Base-by-base conservation (phyloP, 2,888 invertebrate genomes). In the Furcula furcula region DNA sequence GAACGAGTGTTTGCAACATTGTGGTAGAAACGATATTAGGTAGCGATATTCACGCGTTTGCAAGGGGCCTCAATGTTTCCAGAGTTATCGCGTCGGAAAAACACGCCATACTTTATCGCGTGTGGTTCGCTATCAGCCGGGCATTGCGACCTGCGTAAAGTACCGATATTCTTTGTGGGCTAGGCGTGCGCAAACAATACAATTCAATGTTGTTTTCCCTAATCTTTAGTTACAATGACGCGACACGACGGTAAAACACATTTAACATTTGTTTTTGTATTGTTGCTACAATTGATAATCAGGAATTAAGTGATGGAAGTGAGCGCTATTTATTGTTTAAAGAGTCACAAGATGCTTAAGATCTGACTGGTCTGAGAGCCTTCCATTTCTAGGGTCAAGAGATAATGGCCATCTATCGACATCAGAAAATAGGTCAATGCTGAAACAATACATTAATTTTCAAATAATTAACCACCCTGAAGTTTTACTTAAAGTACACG, bases 11-110 rank as follows among this genome's bases (percentile, higher is more conserved):
- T 47, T 46, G 33, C 44, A 33, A 35, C 42, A 38, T 49, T 45
- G 37, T 31, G 30, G 43, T 37, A 44, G 32, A 30, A 45, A 38
- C n/a, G n/a, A n/a, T n/a, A n/a, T n/a, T n/a, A n/a, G n/a, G n/a
- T n/a, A n/a, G n/a, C n/a, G n/a, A n/a, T n/a, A n/a, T 40, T 39
- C 12, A 38, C 39, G 29, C 49, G 39, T 47, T 35, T 46, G 46
- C 52, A 44, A 60, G 65, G 62, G 70, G 69, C 70, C 72, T 57
- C 67, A 51, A 52, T 61, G 64, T 72, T 77, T 75, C 74, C 66
- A 47, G 64, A 76, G 73, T 76, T 82, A 84, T 83, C 80, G 69
- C 67, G 51, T 68, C 72, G 76, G 77, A 78, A 87, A 85, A 84
- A 82, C 78, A 83, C 72, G 74, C 72, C 70, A 26, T 26, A 69